Evolutionary conservation across 2,888 invertebrate species (phyloP).

Genomic region (Lepeophtheirus nordmannii): DNA sequence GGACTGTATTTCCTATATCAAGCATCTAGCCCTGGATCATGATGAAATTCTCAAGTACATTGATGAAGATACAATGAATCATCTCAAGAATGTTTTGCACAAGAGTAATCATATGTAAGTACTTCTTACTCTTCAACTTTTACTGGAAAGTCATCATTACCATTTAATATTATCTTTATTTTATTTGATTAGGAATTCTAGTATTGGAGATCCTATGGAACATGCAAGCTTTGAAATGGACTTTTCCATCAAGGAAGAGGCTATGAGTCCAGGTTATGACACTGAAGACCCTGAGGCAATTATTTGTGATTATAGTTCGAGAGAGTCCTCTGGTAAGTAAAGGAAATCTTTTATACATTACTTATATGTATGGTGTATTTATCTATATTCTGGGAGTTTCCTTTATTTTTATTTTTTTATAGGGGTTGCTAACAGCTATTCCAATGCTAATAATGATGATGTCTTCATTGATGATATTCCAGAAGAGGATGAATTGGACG

Average conservation of each 20-base stretch:
- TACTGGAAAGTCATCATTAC: too few relatives aligned
- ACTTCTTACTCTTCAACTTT: neutral
- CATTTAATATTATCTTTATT: too few relatives aligned
- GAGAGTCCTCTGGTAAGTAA: neutral
- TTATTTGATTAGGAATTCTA: neutral
- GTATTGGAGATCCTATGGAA: slow-evolving; percentile 5
- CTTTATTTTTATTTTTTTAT: too few relatives aligned
- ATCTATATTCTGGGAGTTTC: too few relatives aligned
- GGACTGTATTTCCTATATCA: neutral
- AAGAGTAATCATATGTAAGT: slow-evolving; percentile 1
- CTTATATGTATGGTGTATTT: too few relatives aligned
- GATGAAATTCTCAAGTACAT: neutral
- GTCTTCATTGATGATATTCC: too few relatives aligned
- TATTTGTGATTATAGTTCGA: neutral
- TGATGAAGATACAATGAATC: neutral
- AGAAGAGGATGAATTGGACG: too few relatives aligned
- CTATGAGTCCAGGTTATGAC: neutral
- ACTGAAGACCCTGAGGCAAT: neutral
- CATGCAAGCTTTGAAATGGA: slow-evolving; percentile 5
- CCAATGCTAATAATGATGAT: too few relatives aligned
- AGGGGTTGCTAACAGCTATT: too few relatives aligned
- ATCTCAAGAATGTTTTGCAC: neutral
- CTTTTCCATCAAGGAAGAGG: neutral
- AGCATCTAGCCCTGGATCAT: slow-evolving; percentile 1
- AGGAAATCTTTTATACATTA: too few relatives aligned